Conservation (phyloP, 2,797 vertebrate genomes). For the Eutrigla gurnardus region DNA sequence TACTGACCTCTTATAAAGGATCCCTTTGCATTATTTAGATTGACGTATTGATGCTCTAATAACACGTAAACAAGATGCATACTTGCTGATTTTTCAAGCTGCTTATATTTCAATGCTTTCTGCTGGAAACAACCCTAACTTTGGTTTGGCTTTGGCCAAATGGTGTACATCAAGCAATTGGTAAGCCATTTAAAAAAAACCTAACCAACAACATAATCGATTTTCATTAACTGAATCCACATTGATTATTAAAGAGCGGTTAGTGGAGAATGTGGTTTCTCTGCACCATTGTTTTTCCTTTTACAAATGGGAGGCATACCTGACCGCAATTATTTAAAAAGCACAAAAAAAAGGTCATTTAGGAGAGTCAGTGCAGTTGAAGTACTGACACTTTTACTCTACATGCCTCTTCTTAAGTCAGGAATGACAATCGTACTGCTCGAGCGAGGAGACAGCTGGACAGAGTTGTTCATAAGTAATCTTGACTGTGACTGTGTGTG, state of each 20-base stretch:
- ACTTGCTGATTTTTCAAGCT: not conserved
- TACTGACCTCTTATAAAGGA: slow-evolving; percentile 9
- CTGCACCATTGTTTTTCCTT: not conserved
- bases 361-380: not conserved
- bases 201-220: not conserved
- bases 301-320: not conserved
- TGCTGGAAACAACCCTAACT: not conserved
- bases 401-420: not conserved
- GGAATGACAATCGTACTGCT: not conserved
- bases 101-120: not conserved
- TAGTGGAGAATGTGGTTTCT: not conserved
- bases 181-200: not conserved
- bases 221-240: not conserved
- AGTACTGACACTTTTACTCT: not conserved
- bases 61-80: not conserved
- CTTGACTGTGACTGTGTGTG: not conserved
- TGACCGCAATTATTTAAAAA: slow-evolving; percentile 5
- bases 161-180: not conserved
- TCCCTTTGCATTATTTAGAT: slow-evolving; percentile 2
- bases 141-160: slow-evolving; percentile 1
- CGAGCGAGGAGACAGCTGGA: not conserved
- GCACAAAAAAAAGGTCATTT: not conserved
- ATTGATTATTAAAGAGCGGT: not conserved
- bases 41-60: not conserved
- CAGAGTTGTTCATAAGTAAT: not conserved